phyloP scores from a whole-genome alignment of 1,140 invertebrate genomes.

The Branchinecta lynchi region DNA sequence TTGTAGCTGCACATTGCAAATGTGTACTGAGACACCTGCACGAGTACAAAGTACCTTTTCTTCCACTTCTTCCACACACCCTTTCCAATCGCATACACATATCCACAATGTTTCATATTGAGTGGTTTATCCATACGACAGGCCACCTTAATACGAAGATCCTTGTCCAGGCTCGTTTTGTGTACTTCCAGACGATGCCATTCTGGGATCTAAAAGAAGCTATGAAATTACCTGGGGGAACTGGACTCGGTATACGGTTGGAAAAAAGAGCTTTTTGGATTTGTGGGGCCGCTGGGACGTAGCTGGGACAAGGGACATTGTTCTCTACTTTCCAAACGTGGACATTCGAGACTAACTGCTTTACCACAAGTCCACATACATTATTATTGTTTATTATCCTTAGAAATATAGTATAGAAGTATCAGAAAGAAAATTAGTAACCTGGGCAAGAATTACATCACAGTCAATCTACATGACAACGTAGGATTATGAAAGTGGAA shows the following conservation, averaged over 20 bases:
- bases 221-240: neutral
- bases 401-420: too few relatives aligned
- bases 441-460: too few relatives aligned
- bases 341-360: too few relatives aligned
- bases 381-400: too few relatives aligned
- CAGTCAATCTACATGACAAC: too few relatives aligned
- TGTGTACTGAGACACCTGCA: conserved; percentile 98
- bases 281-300: too few relatives aligned
- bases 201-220: conserved; percentile 55
- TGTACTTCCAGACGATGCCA: conserved; percentile 94
- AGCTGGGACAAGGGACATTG: too few relatives aligned
- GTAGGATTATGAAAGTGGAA: too few relatives aligned
- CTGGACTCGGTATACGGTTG: neutral
- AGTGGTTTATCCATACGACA: conserved; percentile 96
- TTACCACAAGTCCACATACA: too few relatives aligned
- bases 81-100: conserved; percentile 87
- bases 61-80: conserved; percentile 99
- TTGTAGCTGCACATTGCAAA: conserved; percentile 99
- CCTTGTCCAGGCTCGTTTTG: conserved; percentile 86
- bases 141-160: conserved; percentile 91
- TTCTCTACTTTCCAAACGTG: too few relatives aligned
- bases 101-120: conserved; percentile 98
- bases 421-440: too few relatives aligned
- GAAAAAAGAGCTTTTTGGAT: neutral
- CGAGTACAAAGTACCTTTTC: conserved; percentile 91